These are phyloP conservation scores for Podiceps cristatus DNA, from an alignment of 2,113 vertebrate species.

Conservation along the genomic window DNA sequence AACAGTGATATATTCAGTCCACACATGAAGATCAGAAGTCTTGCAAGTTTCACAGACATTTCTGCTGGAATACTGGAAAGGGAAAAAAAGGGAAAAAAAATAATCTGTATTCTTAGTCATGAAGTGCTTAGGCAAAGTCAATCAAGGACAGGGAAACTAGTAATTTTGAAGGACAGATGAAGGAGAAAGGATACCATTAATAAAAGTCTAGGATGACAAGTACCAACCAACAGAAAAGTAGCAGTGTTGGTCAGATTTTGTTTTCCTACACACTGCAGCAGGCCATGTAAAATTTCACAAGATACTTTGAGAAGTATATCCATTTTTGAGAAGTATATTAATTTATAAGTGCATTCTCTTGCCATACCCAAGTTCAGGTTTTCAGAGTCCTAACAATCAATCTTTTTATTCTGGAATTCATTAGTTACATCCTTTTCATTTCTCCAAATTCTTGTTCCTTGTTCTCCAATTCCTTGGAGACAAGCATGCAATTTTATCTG, in stretches of 20 bases:
- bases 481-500: neutral
- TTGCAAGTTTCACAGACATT: neutral
- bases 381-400: neutral
- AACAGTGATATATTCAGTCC: neutral
- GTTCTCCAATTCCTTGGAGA: neutral
- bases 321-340: neutral
- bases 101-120: neutral
- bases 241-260: neutral
- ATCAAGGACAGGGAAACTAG: neutral
- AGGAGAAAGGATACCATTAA: neutral
- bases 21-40: neutral
- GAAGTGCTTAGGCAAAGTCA: neutral
- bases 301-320: neutral
- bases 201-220: neutral
- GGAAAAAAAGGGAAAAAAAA: neutral
- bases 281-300: neutral
- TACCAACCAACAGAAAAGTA: neutral
- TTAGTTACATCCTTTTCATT: neutral
- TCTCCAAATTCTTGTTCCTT: neutral
- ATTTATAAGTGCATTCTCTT: neutral
- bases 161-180: neutral
- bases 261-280: neutral
- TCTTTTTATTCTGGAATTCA: neutral
- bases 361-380: neutral
- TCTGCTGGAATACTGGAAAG: neutral